These are phyloP conservation scores for Branchinecta lindahli DNA, from an alignment of 1,140 invertebrate species.

Conservation along the genomic window DNA sequence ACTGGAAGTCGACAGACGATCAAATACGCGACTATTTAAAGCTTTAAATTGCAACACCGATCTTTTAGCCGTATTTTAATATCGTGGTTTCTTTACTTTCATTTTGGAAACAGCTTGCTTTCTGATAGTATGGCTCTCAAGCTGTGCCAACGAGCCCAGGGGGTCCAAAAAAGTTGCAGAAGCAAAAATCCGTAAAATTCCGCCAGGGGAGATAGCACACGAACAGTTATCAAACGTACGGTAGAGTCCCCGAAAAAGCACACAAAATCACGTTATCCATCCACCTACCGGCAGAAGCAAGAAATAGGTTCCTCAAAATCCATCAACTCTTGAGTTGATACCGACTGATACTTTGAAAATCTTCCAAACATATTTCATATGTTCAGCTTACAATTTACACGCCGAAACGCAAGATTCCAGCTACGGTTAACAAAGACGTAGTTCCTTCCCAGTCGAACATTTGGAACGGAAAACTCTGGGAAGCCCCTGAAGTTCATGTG, in stretches of 20 bases:
- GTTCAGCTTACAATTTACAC: neutral
- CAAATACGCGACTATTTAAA: no score
- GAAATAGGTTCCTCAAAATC: neutral
- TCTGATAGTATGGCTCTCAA: neutral
- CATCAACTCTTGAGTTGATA: neutral
- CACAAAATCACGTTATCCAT: neutral
- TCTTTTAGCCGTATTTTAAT: no score
- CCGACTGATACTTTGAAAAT: neutral
- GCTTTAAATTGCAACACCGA: no score
- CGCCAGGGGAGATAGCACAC: neutral
- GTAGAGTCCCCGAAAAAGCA: neutral
- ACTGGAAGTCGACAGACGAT: no score
- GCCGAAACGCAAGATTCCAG: neutral
- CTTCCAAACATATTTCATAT: neutral
- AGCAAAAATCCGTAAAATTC: neutral
- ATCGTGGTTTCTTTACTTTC: no score
- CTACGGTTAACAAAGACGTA: neutral
- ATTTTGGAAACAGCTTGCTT: neutral
- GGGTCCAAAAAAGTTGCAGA: neutral
- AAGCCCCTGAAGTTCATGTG: neutral
- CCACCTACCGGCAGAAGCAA: neutral
- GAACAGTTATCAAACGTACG: neutral
- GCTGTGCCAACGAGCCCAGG: neutral
- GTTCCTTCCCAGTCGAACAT: neutral
- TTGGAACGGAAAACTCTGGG: neutral